Percentiles rank a stretch among this genome's conserved stretches.
Evolutionary conservation across 2,113 vertebrate genomes (phyloP).

Genomic region (Ivindomyrus marchei): DNA sequence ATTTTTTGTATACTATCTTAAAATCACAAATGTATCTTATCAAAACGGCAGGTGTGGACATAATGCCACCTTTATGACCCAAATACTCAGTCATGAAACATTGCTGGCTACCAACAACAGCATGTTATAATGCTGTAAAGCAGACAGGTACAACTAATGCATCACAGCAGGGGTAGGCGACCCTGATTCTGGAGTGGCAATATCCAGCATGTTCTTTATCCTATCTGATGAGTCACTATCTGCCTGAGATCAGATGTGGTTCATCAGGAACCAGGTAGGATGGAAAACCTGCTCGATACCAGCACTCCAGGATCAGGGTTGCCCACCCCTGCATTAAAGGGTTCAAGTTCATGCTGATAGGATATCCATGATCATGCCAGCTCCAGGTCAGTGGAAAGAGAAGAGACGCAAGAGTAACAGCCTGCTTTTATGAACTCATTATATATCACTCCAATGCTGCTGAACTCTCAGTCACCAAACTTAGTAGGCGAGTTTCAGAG

Average conservation of each 20-base stretch:
- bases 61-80: neutral
- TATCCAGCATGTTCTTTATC: neutral
- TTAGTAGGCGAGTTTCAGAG: neutral
- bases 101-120: neutral
- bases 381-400: neutral
- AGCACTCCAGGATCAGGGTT: neutral
- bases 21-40: conserved; percentile 19
- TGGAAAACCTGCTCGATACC: neutral
- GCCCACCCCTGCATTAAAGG: neutral
- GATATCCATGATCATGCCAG: neutral
- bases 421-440: neutral
- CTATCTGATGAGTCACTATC: neutral
- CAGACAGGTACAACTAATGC: neutral
- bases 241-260: neutral
- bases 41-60: conserved; percentile 40
- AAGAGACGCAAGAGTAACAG: neutral
- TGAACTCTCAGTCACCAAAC: neutral
- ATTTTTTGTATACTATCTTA: conserved; percentile 62
- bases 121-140: neutral
- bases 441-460: neutral
- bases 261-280: neutral
- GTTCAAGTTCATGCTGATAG: neutral
- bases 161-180: neutral
- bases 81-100: neutral
- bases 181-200: neutral